Base-by-base conservation (phyloP, 2,888 invertebrate genomes). In the Caradrina kadenii region DNA sequence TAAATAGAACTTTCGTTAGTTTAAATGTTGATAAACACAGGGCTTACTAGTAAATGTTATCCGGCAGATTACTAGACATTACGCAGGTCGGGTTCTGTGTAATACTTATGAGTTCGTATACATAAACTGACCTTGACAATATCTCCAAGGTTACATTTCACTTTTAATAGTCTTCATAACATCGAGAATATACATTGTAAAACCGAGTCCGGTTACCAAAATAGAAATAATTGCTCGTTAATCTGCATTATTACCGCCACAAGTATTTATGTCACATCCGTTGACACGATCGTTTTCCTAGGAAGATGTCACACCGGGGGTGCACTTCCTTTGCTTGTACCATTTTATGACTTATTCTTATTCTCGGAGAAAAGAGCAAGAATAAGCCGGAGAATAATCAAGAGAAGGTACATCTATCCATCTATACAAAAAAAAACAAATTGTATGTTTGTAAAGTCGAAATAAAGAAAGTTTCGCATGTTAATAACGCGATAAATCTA, bases 151-250 rank as follows among this genome's bases (percentile, higher is more conserved):
- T 55, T 42, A 42, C 1, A 0, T 42, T 59, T 35, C 63, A 45
- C 21, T 63, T 45, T 42, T 63, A 60, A 39, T 70, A 35, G 49
- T 56, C 60, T 65, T 50, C 22, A 54, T 58, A 69, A 58, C 22
- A 73, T 22, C 22, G 35, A 60, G 60, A 60, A 60, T 49, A 69
- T 17, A 66, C 56, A 35, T 66, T 56, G 13, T 50, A 26, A 52
- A 63, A 48, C 35, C 7, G 21, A 15, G 15, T 1, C n/a, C 19
- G 21, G 59, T 55, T 21, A 48, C 45, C 8, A 35, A 55, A 73
- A 74, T 63, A 74, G 48, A 19, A 73, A 49, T 52, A 63, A 60
- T 65, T 67, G 67, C 63, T 73, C 74, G 63, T 74, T 73, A 74
- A 52, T 45, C 48, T 22, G 45, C 39, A 21, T 73, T 73, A 49